A percentile compares a stretch with the other conserved stretches of the same genome.
Evolutionary conservation across 2,797 vertebrate genomes (phyloP).

Genomic region (Nyctibius grandis): DNA sequence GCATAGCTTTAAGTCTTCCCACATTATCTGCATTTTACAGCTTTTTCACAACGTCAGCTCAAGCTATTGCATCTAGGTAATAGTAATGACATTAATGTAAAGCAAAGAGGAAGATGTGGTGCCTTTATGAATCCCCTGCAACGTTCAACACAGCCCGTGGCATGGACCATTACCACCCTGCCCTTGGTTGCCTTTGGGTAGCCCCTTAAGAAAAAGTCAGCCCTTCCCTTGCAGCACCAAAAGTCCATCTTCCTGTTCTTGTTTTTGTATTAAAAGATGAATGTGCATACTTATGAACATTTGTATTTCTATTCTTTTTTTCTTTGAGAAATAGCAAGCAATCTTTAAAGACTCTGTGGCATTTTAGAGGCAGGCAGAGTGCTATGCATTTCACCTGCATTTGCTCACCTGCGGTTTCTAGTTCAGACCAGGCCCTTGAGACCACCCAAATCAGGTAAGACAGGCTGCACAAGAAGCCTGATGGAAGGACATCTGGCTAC

Average conservation of each 20-base stretch:
- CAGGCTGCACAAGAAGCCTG: neutral
- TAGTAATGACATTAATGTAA: neutral
- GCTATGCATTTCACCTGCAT: neutral
- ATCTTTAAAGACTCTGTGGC: neutral
- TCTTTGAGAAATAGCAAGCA: neutral
- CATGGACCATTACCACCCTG: neutral
- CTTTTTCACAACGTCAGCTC: neutral
- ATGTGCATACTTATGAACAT: neutral
- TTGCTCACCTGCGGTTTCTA: neutral
- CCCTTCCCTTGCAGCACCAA: neutral
- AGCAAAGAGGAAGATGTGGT: neutral
- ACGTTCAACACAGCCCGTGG: rapidly evolving
- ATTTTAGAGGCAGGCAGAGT: neutral
- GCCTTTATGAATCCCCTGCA: neutral
- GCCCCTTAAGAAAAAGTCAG: neutral
- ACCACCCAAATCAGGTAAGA: neutral
- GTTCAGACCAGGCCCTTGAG: neutral
- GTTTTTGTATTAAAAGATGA: neutral
- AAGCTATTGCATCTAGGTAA: neutral
- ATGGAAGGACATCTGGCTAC: neutral
- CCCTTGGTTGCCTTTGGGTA: neutral
- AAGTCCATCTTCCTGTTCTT: neutral
- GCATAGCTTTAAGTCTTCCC: neutral
- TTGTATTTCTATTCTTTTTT: neutral
- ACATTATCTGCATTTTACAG: neutral